These are phyloP conservation scores for Centruroides sculpturatus DNA, from an alignment of 1,140 invertebrate species.

Conservation along the genomic window DNA sequence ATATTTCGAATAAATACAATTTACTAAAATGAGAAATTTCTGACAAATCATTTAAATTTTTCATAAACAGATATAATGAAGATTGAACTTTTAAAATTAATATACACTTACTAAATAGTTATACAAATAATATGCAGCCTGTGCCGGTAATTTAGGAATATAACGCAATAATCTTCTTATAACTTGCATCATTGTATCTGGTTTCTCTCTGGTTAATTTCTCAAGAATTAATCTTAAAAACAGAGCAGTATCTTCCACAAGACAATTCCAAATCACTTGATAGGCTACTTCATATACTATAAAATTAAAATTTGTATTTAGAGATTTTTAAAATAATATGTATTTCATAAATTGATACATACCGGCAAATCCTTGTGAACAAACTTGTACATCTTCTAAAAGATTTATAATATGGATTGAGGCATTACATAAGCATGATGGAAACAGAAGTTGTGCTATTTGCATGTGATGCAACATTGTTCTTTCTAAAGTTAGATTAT, in stretches of 20 bases:
- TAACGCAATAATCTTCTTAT: conserved; percentile 83
- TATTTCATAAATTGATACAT: neutral
- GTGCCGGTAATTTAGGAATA: conserved; percentile 82
- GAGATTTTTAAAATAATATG: neutral
- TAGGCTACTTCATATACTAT: conserved; percentile 42
- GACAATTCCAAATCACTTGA: conserved; percentile 83
- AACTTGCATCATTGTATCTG: conserved; percentile 87
- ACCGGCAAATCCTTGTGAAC: conserved; percentile 63
- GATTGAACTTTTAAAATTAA: neutral
- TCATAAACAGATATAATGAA: neutral
- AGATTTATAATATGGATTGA: conserved; percentile 88
- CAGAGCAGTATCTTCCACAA: conserved; percentile 93
- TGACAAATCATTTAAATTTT: too few relatives aligned
- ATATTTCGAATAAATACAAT: too few relatives aligned
- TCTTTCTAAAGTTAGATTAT: conserved; percentile 37
- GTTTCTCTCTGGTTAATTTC: conserved; percentile 83
- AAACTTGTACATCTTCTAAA: conserved; percentile 90
- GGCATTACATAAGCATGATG: conserved; percentile 87
- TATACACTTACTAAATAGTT: conserved; percentile 69
- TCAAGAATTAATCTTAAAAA: conserved; percentile 94
- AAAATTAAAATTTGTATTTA: conserved; percentile 9
- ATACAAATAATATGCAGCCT: conserved; percentile 95
- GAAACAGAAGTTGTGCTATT: conserved; percentile 85
- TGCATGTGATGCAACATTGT: conserved; percentile 44
- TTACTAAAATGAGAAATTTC: too few relatives aligned